Conservation (phyloP, 2,888 invertebrate genomes). For the Lamellibrachia columna region DNA sequence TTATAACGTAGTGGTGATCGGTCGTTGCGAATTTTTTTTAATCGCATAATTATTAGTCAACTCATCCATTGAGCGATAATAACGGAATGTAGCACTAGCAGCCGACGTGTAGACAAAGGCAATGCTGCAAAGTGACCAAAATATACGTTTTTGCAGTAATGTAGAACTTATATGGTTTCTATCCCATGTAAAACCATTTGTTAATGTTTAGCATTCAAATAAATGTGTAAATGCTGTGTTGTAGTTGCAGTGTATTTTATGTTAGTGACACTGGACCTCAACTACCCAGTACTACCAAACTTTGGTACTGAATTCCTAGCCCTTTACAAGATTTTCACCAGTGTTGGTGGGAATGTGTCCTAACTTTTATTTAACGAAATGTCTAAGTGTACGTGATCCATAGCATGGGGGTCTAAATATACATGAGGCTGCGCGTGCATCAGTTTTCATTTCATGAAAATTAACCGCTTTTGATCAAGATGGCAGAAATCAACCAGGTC, state of each 20-base stretch:
- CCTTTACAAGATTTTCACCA: no score
- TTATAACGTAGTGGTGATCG: background rate
- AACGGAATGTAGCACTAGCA: background rate
- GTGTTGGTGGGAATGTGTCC: no score
- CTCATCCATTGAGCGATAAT: background rate
- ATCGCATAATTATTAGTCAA: background rate
- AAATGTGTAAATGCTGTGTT: background rate
- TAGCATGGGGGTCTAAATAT: no score
- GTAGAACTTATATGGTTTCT: background rate
- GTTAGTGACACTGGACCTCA: no score
- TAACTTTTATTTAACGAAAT: no score
- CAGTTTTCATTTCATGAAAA: no score
- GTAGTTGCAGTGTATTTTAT: background rate
- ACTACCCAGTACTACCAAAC: no score
- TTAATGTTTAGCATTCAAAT: background rate
- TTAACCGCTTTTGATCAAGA: no score
- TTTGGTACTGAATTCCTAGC: no score
- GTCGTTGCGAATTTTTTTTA: background rate
- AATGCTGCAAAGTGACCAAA: background rate
- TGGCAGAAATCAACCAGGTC: no score
- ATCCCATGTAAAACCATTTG: background rate
- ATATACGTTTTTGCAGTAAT: background rate
- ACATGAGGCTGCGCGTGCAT: no score
- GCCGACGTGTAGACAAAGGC: slow-evolving; percentile 8
- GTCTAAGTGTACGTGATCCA: no score